phyloP scores from a whole-genome alignment of 64 coral and sea anemone genomes.

The Porites australiensis region DNA sequence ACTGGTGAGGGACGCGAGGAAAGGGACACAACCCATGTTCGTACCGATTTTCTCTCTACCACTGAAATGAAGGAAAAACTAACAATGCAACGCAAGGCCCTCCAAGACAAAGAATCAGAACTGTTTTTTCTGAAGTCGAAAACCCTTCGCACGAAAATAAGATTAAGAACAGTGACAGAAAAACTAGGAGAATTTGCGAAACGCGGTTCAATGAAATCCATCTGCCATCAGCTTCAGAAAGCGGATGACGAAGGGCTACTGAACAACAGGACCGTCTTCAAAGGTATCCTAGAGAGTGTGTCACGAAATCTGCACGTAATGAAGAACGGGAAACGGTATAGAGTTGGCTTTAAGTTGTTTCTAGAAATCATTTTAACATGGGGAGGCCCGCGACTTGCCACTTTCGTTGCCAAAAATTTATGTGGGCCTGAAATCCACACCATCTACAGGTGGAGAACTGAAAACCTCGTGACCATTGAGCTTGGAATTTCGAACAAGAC shows the following conservation, averaged over 20 bases:
- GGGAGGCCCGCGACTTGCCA: not conserved
- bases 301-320: slow-evolving; percentile 14
- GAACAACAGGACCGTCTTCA: slow-evolving; percentile 29
- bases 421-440: not conserved
- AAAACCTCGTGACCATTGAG: not conserved
- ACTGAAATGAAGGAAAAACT: not conserved
- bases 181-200: slow-evolving; percentile 22
- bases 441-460: not conserved
- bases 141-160: not conserved
- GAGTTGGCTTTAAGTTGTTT: not conserved
- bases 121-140: not conserved
- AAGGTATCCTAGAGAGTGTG: not conserved
- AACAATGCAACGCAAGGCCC: not conserved
- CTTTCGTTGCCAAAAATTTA: not conserved
- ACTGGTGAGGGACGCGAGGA: not conserved
- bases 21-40: not conserved
- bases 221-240: slow-evolving; percentile 36
- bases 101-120: not conserved
- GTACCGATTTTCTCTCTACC: not conserved
- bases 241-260: slow-evolving; percentile 21
- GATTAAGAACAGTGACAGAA: slow-evolving; percentile 15
- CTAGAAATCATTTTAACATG: not conserved
- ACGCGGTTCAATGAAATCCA: slow-evolving; percentile 29
- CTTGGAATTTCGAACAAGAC: not conserved
- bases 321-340: not conserved